A percentile compares a stretch with the other conserved stretches of the same genome.
Conservation (phyloP, 2,888 invertebrate genomes). For the Eulithis testata region DNA sequence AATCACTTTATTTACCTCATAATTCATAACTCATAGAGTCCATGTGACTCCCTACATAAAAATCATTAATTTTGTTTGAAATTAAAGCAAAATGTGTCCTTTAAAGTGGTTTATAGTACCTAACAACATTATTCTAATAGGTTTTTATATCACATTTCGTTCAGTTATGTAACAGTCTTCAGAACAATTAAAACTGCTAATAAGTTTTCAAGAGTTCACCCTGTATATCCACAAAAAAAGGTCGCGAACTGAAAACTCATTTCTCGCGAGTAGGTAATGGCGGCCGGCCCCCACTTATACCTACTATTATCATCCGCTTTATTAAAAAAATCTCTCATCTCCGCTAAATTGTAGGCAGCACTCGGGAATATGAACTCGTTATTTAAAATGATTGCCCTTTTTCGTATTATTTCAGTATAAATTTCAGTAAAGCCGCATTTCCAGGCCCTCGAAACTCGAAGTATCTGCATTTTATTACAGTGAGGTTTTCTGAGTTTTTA, state of each 20-base stretch:
- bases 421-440: conserved; percentile 72
- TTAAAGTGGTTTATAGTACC: too few relatives aligned
- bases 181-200: too few relatives aligned
- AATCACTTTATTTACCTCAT: too few relatives aligned
- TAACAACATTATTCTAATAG: too few relatives aligned
- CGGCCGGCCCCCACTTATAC: conserved; percentile 59
- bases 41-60: too few relatives aligned
- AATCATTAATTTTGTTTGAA: too few relatives aligned
- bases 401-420: conserved; percentile 82
- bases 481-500: conserved; percentile 53
- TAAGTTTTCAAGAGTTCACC: conserved; percentile 37
- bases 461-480: conserved; percentile 70
- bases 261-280: conserved; percentile 76
- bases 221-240: conserved; percentile 61
- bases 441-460: conserved; percentile 57
- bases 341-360: conserved; percentile 79
- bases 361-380: conserved; percentile 83
- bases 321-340: conserved; percentile 81
- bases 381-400: conserved; percentile 81
- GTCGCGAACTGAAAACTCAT: conserved; percentile 79
- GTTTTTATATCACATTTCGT: too few relatives aligned
- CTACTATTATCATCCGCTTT: conserved; percentile 66
- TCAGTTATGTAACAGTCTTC: too few relatives aligned
- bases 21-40: too few relatives aligned
- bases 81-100: too few relatives aligned